A percentile compares a stretch with the other conserved stretches of the same genome.
phyloP scores from a whole-genome alignment of 2,888 invertebrate species.

The Rhamphomyia laevipes region DNA sequence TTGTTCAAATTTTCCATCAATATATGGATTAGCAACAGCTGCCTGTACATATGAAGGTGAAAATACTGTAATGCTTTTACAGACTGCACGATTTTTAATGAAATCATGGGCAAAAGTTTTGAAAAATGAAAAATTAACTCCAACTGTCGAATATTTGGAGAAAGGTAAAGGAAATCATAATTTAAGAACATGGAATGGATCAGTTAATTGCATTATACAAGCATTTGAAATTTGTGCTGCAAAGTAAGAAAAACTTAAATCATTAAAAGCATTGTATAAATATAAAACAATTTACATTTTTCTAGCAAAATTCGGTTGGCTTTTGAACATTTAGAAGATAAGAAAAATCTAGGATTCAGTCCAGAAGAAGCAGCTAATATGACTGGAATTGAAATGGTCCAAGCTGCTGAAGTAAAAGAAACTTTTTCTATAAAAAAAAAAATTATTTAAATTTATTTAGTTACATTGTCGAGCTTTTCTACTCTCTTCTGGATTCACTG shows the following conservation, averaged over 20 bases:
- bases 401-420: constrained; percentile 67
- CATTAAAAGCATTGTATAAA: not conserved
- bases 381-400: constrained; percentile 64
- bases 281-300: not conserved
- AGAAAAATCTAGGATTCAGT: constrained; percentile 46
- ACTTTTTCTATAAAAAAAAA: not conserved
- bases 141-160: constrained; percentile 57
- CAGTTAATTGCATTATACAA: constrained; percentile 27
- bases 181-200: constrained; percentile 21
- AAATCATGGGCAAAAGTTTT: constrained; percentile 63
- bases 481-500: constrained; percentile 54
- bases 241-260: constrained; percentile 24
- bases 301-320: constrained; percentile 56
- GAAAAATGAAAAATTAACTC: constrained; percentile 47
- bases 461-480: constrained; percentile 76
- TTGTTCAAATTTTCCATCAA: constrained; percentile 71
- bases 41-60: constrained; percentile 94
- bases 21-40: constrained; percentile 74
- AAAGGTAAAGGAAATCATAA: constrained; percentile 22
- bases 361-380: constrained; percentile 75
- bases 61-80: constrained; percentile 84
- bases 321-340: constrained; percentile 51
- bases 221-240: constrained; percentile 38
- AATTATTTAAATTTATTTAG: constrained; percentile 39
- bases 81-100: constrained; percentile 76